phyloP scores from a whole-genome alignment of 2,113 vertebrate species.

The Varanus komodoensis region DNA sequence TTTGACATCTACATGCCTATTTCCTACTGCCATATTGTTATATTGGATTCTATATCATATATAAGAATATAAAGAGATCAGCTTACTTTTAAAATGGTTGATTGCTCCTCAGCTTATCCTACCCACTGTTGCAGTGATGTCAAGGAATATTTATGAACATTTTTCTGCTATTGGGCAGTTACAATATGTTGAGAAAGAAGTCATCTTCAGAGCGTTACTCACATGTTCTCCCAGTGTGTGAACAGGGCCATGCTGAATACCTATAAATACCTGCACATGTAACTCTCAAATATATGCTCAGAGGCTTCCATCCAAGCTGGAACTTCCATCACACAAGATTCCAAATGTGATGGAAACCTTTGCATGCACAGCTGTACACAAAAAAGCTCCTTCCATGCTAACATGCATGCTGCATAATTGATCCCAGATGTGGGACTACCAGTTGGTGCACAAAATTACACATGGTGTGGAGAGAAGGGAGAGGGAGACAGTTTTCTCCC shows the following conservation, averaged over 20 bases:
- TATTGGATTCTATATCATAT: slow-evolving; percentile 12
- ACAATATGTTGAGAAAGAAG: not conserved
- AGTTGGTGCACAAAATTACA: not conserved
- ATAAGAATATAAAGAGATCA: not conserved
- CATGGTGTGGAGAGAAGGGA: too few relatives aligned
- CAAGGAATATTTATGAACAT: not conserved
- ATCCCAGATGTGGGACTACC: not conserved
- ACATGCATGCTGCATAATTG: not conserved
- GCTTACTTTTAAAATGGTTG: not conserved
- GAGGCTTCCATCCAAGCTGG: not conserved
- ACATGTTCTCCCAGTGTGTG: not conserved
- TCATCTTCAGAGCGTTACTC: not conserved
- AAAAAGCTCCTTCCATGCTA: not conserved
- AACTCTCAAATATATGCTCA: not conserved
- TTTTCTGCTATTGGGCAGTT: not conserved
- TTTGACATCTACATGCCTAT: not conserved
- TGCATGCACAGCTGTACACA: not conserved
- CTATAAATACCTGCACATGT: not conserved
- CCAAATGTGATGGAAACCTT: not conserved
- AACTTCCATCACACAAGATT: not conserved
- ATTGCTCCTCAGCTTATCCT: too few relatives aligned
- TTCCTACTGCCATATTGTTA: not conserved
- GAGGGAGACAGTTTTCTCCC: too few relatives aligned
- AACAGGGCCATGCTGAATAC: not conserved
- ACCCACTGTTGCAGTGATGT: not conserved